These are phyloP conservation scores for Paedocypris micromegethes DNA, from an alignment of 2,797 vertebrate genomes.

Conservation along the genomic window DNA sequence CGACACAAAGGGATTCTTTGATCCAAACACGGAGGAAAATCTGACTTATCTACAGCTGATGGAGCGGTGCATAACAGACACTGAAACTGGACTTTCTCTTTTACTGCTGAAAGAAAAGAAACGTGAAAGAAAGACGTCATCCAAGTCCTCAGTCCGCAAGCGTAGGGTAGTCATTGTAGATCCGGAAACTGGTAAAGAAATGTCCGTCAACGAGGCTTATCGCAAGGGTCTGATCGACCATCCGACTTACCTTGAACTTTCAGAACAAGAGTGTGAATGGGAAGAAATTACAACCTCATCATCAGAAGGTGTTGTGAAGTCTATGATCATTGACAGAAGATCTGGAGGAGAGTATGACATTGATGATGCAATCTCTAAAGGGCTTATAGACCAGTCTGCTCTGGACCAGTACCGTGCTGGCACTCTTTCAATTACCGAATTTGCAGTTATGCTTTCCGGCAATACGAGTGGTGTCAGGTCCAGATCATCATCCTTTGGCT, in stretches of 20 bases:
- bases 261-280: conserved; percentile 98
- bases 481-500: conserved; percentile 88
- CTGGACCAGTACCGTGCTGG: conserved; percentile 92
- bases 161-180: conserved; percentile 95
- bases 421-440: conserved; percentile 91
- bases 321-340: conserved; percentile 91
- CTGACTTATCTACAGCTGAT: conserved; percentile 93
- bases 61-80: conserved; percentile 85
- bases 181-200: conserved; percentile 94
- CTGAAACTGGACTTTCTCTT: conserved; percentile 84
- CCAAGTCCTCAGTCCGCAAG: conserved; percentile 96
- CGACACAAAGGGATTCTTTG: conserved; percentile 97
- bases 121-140: conserved; percentile 92
- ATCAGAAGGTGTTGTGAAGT: conserved; percentile 90
- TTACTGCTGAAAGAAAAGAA: conserved; percentile 91
- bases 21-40: conserved; percentile 97
- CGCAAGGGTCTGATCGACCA: conserved; percentile 97
- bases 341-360: conserved; percentile 95
- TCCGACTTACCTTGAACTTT: conserved; percentile 91
- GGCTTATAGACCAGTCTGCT: conserved; percentile 87
- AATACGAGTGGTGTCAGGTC: conserved; percentile 84
- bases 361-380: conserved; percentile 85
- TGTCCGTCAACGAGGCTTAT: conserved; percentile 97
- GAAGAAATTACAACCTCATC: conserved; percentile 98
- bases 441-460: conserved; percentile 96